Evolutionary conservation across 2,888 invertebrate genomes (phyloP).

Genomic region (Ferrisia virgata): DNA sequence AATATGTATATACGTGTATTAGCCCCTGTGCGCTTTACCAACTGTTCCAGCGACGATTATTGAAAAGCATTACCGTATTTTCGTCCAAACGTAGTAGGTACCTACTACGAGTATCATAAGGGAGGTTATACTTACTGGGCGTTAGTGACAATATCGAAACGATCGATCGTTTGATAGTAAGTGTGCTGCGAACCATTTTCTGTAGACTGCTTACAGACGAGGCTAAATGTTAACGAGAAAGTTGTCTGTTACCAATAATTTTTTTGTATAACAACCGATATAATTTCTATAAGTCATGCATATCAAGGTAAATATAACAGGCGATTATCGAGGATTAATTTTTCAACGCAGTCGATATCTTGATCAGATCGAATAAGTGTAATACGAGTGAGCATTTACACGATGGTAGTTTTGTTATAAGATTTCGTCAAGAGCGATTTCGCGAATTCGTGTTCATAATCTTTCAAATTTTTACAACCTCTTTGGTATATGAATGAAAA

Average conservation of each 20-base stretch:
- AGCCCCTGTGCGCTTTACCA: conserved; percentile 39
- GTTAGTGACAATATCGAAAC: conserved; percentile 1
- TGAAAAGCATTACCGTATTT: conserved; percentile 29
- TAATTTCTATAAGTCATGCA: too few relatives aligned
- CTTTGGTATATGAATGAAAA: not conserved
- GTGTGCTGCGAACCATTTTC: not conserved
- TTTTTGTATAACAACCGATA: too few relatives aligned
- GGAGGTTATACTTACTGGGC: not conserved
- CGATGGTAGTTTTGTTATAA: too few relatives aligned
- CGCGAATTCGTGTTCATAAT: not conserved
- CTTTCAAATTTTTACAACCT: not conserved
- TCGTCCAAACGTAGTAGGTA: not conserved
- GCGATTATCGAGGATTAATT: not conserved
- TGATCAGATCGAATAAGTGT: too few relatives aligned
- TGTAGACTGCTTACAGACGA: not conserved
- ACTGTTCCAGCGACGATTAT: conserved; percentile 34
- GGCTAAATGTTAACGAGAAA: too few relatives aligned
- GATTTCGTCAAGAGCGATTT: too few relatives aligned
- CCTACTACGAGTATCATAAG: not conserved
- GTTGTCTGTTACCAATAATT: too few relatives aligned
- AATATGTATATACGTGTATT: not conserved
- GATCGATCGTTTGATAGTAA: not conserved
- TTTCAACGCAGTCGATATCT: not conserved
- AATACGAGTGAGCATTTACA: too few relatives aligned
- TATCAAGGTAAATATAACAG: too few relatives aligned